A percentile compares a stretch with the other conserved stretches of the same genome.
Evolutionary conservation across 2,888 invertebrate species (phyloP).

Genomic region (Acanthococcus lagerstroemiae): DNA sequence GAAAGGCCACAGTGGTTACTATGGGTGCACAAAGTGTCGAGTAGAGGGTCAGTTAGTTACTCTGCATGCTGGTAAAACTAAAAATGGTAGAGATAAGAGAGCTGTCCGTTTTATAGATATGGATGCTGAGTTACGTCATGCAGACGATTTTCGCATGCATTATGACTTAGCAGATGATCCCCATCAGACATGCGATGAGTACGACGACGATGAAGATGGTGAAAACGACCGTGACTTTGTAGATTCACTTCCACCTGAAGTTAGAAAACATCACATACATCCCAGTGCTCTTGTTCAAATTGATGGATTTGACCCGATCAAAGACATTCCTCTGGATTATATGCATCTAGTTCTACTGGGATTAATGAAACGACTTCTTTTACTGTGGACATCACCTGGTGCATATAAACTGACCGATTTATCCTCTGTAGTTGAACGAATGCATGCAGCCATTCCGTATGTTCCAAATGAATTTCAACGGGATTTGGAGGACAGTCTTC

Average conservation of each 20-base stretch:
- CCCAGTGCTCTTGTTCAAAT: neutral
- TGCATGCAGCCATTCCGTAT: neutral
- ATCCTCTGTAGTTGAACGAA: neutral
- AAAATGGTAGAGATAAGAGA: neutral
- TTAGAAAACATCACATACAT: neutral
- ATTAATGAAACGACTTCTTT: neutral
- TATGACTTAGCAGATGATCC: neutral
- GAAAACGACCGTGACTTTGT: no score
- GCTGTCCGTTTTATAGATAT: neutral
- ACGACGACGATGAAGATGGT: neutral
- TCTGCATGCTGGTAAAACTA: neutral
- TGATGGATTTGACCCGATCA: neutral
- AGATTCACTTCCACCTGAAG: no score
- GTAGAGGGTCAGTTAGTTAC: neutral
- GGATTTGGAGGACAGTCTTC: neutral
- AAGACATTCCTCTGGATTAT: neutral
- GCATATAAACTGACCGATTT: neutral
- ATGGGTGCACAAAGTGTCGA: neutral
- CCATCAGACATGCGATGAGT: neutral
- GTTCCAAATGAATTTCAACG: neutral
- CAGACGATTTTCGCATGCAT: neutral
- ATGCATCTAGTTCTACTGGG: neutral
- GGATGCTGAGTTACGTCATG: neutral
- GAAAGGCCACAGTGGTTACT: neutral
- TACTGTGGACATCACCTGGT: neutral